These are phyloP conservation scores for Pristionchus maxplancki DNA, from an alignment of 2,888 invertebrate genomes.

Conservation along the genomic window DNA sequence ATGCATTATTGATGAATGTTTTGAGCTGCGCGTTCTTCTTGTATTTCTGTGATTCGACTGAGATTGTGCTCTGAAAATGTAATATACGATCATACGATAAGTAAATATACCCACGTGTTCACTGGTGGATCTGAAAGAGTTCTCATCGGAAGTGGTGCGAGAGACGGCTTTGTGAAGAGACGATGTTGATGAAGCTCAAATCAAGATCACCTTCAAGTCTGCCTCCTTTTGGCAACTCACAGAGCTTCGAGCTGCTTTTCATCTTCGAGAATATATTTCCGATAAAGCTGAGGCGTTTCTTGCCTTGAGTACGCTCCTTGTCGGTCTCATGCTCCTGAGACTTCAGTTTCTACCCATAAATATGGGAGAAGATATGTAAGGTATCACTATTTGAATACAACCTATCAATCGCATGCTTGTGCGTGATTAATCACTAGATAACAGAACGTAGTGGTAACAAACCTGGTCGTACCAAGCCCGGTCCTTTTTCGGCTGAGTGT, in stretches of 20 bases:
- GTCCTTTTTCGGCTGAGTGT: constrained; percentile 46
- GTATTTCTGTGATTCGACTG: neutral
- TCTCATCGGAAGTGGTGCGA: constrained; percentile 20
- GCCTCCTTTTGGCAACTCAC: no score
- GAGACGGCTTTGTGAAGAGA: constrained; percentile 24
- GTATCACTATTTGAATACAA: no score
- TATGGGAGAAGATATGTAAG: no score
- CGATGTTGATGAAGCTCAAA: constrained; percentile 37
- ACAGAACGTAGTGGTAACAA: neutral
- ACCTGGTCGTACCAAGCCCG: constrained; percentile 52
- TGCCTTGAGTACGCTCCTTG: constrained; percentile 42
- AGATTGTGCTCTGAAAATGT: constrained; percentile 25
- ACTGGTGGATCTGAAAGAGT: constrained; percentile 45
- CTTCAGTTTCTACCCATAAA: neutral
- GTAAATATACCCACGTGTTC: neutral
- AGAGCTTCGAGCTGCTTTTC: constrained; percentile 49
- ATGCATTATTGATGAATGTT: constrained; percentile 18
- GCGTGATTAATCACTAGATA: neutral
- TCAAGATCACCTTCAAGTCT: no score
- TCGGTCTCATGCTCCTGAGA: constrained; percentile 38
- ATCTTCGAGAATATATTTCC: constrained; percentile 48
- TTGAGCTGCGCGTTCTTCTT: constrained; percentile 42
- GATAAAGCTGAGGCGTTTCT: constrained; percentile 40
- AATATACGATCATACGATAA: neutral
- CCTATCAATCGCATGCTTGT: no score